These are phyloP conservation scores for Drosophila busckii DNA, from an alignment of 1,140 invertebrate species.

Conservation along the genomic window DNA sequence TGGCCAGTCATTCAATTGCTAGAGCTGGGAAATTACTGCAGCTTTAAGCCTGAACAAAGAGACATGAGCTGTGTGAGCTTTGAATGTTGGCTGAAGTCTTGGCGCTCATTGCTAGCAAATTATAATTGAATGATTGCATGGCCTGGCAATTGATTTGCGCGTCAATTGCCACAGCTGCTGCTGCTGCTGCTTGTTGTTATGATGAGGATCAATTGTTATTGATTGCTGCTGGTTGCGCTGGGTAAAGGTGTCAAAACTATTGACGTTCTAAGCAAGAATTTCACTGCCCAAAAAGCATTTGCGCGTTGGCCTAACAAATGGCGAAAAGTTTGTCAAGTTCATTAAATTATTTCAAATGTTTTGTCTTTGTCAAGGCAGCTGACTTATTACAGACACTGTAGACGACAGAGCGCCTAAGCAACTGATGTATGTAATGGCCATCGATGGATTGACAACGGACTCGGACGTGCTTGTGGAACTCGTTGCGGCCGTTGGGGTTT, in stretches of 20 bases:
- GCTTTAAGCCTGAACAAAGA: conserved; percentile 27
- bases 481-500: conserved; percentile 39
- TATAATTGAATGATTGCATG: conserved; percentile 77
- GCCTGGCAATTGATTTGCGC: conserved; percentile 59
- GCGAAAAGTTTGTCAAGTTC: conserved; percentile 52
- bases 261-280: conserved; percentile 13
- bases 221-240: conserved; percentile 28
- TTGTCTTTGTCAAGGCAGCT: conserved; percentile 48
- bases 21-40: too few species aligned
- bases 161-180: conserved; percentile 44
- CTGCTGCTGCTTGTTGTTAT: conserved; percentile 39
- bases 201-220: conserved; percentile 56
- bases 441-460: conserved; percentile 13
- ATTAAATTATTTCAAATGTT: conserved; percentile 68
- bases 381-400: conserved; percentile 58
- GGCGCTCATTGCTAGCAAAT: conserved; percentile 44
- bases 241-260: conserved; percentile 68
- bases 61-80: too few species aligned
- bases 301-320: conserved; percentile 17
- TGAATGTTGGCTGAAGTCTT: too few species aligned
- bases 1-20: too few species aligned
- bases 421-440: conserved; percentile 52
- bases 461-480: neutral
- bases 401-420: conserved; percentile 29
- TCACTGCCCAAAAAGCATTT: neutral